These are phyloP conservation scores for Actenoides lindsayi DNA, from an alignment of 2,113 vertebrate species.

Conservation along the genomic window DNA sequence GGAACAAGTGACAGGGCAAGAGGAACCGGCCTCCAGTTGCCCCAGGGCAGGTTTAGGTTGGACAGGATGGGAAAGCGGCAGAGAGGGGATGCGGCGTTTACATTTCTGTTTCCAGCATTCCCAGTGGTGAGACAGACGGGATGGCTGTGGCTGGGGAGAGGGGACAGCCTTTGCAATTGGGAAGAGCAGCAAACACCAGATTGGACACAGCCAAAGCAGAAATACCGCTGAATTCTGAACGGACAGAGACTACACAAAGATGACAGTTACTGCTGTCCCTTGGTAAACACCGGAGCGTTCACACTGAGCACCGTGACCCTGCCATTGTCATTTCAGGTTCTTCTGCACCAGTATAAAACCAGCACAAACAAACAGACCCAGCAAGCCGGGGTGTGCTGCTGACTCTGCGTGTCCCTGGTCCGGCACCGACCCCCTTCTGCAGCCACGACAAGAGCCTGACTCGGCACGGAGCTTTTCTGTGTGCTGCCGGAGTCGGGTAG, in stretches of 20 bases:
- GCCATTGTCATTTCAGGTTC: not conserved
- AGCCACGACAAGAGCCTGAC: not conserved
- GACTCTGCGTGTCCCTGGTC: not conserved
- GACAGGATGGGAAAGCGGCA: too few relatives aligned
- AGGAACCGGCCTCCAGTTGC: too few relatives aligned
- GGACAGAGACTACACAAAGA: not conserved
- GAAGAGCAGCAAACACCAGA: too few relatives aligned
- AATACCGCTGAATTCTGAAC: not conserved
- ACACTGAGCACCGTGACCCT: not conserved
- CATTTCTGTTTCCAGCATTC: too few relatives aligned
- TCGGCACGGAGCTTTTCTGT: not conserved
- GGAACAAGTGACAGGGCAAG: too few relatives aligned
- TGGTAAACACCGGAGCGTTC: not conserved
- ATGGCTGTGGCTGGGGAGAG: too few relatives aligned
- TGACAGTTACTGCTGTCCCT: not conserved
- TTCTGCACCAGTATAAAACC: conserved; percentile 17
- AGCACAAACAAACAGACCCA: conserved; percentile 11
- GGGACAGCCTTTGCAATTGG: too few relatives aligned
- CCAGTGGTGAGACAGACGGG: too few relatives aligned
- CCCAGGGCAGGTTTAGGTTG: too few relatives aligned
- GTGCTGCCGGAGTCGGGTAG: not conserved
- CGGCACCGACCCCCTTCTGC: not conserved
- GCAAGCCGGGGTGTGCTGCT: not conserved
- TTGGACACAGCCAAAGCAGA: too few relatives aligned
- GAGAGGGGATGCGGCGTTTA: too few relatives aligned